Conservation (phyloP, 2,888 invertebrate genomes). For the Drosophila formosana region DNA sequence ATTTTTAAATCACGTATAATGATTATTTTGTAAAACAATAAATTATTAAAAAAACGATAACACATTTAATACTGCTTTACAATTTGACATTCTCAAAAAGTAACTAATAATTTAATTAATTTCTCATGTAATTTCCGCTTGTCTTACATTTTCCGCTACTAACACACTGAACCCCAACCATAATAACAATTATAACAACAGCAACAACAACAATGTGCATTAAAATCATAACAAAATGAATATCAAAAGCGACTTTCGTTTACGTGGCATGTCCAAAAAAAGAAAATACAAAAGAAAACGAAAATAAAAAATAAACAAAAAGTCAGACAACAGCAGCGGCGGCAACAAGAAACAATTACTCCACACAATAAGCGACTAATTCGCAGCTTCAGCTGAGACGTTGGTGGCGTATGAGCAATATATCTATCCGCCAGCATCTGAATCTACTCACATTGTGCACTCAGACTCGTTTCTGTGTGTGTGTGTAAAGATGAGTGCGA, state of each 20-base stretch:
- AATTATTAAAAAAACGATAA: background rate
- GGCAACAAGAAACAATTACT: conserved; percentile 75
- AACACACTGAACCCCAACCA: conserved; percentile 41
- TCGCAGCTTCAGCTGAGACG: conserved; percentile 62
- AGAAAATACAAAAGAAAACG: conserved; percentile 16
- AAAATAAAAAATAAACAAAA: conserved; percentile 26
- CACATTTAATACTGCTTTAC: background rate
- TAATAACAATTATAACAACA: conserved; percentile 27
- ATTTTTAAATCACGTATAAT: conserved; percentile 21
- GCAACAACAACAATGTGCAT: conserved; percentile 35
- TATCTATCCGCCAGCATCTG: conserved; percentile 15
- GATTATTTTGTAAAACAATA: conserved; percentile 9
- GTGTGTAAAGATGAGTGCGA: conserved; percentile 49
- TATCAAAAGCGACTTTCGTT: conserved; percentile 73
- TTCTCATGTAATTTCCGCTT: conserved; percentile 68
- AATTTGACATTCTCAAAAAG: conserved; percentile 14
- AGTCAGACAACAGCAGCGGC: conserved; percentile 39
- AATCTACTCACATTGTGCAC: conserved; percentile 6
- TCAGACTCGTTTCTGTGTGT: background rate
- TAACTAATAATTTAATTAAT: conserved; percentile 49
- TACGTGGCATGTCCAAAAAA: conserved; percentile 49
- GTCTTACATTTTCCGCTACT: conserved; percentile 64
- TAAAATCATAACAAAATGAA: conserved; percentile 66
- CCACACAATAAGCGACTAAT: conserved; percentile 76
- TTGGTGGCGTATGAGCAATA: conserved; percentile 52